Conservation (phyloP, 1,140 invertebrate genomes). For the Drosophila parabipectinata region DNA sequence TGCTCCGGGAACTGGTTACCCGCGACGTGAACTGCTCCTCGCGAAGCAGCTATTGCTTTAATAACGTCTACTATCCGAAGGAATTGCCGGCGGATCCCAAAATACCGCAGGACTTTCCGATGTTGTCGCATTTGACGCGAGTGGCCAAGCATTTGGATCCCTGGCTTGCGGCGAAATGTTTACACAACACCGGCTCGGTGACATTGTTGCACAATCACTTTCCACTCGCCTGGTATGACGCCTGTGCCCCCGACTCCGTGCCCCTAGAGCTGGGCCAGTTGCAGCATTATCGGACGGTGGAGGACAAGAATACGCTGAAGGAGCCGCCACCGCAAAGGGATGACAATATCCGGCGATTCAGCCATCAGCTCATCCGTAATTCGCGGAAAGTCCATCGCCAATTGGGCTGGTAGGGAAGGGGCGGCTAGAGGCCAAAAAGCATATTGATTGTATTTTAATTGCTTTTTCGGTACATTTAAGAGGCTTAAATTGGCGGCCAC, state of each 20-base stretch:
- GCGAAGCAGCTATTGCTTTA: conserved; percentile 91
- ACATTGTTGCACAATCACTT: conserved; percentile 96
- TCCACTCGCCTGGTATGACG: conserved; percentile 91
- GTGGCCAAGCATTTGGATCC: conserved; percentile 94
- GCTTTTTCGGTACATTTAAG: conserved; percentile 48
- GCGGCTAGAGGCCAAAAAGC: background rate
- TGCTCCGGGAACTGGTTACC: conserved; percentile 25
- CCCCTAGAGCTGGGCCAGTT: conserved; percentile 91
- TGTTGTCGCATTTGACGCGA: conserved; percentile 95
- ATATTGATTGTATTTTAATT: conserved; percentile 65
- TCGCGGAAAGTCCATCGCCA: conserved; percentile 14
- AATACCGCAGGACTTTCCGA: conserved; percentile 93
- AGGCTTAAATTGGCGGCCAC: conserved; percentile 35
- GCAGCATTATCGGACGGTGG: conserved; percentile 92
- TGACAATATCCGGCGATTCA: conserved; percentile 57
- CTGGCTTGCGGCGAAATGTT: conserved; percentile 93
- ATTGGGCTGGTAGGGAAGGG: conserved; percentile 22
- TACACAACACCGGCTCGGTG: conserved; percentile 94
- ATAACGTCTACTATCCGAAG: conserved; percentile 95
- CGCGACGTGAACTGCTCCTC: conserved; percentile 6
- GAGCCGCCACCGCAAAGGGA: conserved; percentile 34
- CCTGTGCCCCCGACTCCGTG: conserved; percentile 91
- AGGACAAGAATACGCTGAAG: conserved; percentile 84
- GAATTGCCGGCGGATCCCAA: conserved; percentile 90
- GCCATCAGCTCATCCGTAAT: conserved; percentile 36